Base-by-base conservation (phyloP, 2,888 invertebrate species). In the Lamellibrachia columna region DNA sequence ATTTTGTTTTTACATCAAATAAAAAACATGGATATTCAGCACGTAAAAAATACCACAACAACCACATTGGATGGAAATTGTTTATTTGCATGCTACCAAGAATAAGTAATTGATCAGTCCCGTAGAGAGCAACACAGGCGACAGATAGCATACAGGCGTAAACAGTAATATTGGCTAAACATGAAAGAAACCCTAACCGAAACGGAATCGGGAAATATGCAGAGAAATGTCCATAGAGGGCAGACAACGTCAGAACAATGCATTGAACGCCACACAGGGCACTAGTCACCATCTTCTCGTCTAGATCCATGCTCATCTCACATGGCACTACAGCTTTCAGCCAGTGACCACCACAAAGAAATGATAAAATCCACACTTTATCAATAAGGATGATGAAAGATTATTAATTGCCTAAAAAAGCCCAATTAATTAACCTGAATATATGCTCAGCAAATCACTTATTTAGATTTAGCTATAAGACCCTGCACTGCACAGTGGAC, bases 131-230 rank as follows among this genome's bases (percentile, higher is more conserved):
- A 75, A 22, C n/a, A 75, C 22, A 75, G 75, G n/a, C 75, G 75
- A 75, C 75, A 75, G 4, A 75, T 22, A 75, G 75, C 75, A 15
- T 75, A 75, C 75, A 75, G 75, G 22, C 75, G 75, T 75, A 75
- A 75, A 75, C 75, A 4, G 75, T 22, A 75, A 75, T n/a, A 75
- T n/a, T 75, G 75, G 75, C 75, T 75, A 75, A 75, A 75, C 75
- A 75, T 75, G 75, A 75, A 75, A 15, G n/a, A 75, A 75, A 52
- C 90, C 52, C 28, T 95, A 96, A 95, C 94, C 96, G 93, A 94
- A 94, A 96, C 6, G 96, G 96, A 7, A 95, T 93, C 90, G 95
- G 95, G 94, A 95, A 96, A 92, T 95, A 94, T 58, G 95, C 95
- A 93, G 95, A 95, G 94, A 95, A 96, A 94, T 95, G 95, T 28